Evolutionary conservation across 2,113 vertebrate genomes (phyloP).

Genomic region (Benthochromis sp.): DNA sequence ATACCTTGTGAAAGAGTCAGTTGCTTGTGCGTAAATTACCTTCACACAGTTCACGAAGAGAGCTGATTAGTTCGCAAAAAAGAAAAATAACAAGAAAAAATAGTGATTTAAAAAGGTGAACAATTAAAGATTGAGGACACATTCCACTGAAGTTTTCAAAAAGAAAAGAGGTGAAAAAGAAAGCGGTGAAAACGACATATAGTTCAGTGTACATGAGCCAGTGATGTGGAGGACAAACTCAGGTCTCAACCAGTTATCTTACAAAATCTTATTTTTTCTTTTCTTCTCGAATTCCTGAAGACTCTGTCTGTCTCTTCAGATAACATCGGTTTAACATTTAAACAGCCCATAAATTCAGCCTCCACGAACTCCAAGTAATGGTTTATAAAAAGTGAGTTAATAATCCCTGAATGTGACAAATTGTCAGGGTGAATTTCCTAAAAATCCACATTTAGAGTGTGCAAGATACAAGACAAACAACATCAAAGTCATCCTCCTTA

Average conservation of each 20-base stretch:
- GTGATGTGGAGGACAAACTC: background rate
- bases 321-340: background rate
- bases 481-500: conserved; percentile 10
- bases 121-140: background rate
- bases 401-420: conserved; percentile 47
- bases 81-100: background rate
- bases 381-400: background rate
- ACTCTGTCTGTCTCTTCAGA: background rate
- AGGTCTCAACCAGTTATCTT: background rate
- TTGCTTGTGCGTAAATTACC: conserved; percentile 29
- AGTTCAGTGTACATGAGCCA: background rate
- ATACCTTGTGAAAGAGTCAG: conserved; percentile 15
- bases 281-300: background rate
- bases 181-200: background rate
- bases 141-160: background rate
- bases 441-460: conserved; percentile 10
- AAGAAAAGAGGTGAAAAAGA: background rate
- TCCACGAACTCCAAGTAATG: background rate
- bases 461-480: conserved; percentile 28
- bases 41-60: conserved; percentile 1
- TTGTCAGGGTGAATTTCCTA: conserved; percentile 4
- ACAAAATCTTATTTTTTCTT: background rate
- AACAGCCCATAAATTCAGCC: background rate
- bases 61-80: background rate
- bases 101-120: conserved; percentile 5